Evolutionary conservation across 2,797 vertebrate genomes (phyloP), one percentile per base, ranked within the genome.

Genomic region (Telmatherina bonti): DNA sequence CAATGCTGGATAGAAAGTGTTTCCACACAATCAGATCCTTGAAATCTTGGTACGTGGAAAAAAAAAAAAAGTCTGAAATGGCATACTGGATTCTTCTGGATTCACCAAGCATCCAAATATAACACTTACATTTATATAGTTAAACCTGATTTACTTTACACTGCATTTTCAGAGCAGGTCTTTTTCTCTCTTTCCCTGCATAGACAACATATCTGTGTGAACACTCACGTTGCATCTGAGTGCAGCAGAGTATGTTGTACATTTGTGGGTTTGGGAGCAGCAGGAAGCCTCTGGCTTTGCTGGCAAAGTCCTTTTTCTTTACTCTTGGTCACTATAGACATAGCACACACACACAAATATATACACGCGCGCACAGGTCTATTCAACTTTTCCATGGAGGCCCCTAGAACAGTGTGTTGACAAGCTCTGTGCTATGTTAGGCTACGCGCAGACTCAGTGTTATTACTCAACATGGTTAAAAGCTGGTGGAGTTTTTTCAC

Each of bases 201-300:
- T 20, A 45, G 20, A 18, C 18, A 20, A 45, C 41, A 20, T 7
- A 20, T 45, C 18, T 20, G 26, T 31, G 43, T 20, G 20, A 11
- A 8, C 22, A 51, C 41, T 49, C 30, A 27, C 29, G 43, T 5
- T 36, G 15, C 43, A 33, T 49, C 22, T 27, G 43, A 43, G 1
- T 47, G 27, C n/a, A 13, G 57, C 55, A 54, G 30, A 58, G n/a
- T 35, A 38, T 71, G 68, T 67, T 59, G 72, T 58, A 56, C 56
- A 51, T 72, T 64, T 78, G 62, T 72, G 52, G 62, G 47, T 88
- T 87, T 74, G 65, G 81, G 81, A 80, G 61, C 38, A 64, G 70
- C 83, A 83, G 89, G 91, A 93, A 93, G 62, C 86, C 87, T 91
- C 88, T 94, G 87, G 88, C 86, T 92, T 91, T 93, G 88, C 93